Conservation (phyloP, 2,113 vertebrate species). For the Sitta europaea region DNA sequence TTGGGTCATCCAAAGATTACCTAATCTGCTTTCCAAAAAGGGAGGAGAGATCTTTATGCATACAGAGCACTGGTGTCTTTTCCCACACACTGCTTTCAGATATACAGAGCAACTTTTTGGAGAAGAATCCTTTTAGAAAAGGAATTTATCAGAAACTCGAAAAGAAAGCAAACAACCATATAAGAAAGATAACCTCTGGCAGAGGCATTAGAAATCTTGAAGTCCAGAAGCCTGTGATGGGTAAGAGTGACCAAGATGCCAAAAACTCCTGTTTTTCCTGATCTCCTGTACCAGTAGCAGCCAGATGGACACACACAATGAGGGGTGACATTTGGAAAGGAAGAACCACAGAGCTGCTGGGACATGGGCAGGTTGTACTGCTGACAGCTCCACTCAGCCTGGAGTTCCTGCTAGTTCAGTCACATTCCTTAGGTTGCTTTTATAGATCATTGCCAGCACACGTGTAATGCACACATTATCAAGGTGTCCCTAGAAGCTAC, state of each 20-base stretch:
- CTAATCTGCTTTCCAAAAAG: not conserved
- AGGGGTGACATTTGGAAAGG: not conserved
- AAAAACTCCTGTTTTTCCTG: not conserved
- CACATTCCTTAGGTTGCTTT: not conserved
- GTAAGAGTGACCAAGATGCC: not conserved
- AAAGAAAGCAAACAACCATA: not conserved
- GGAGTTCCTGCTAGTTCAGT: not conserved
- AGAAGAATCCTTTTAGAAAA: not conserved
- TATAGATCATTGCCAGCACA: not conserved
- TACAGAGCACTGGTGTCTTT: not conserved
- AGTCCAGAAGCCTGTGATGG: not conserved
- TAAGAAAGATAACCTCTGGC: not conserved
- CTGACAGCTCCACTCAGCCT: not conserved
- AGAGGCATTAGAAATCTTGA: not conserved
- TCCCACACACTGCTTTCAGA: not conserved
- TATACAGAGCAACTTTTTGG: not conserved
- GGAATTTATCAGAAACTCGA: not conserved
- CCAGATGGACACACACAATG: not conserved
- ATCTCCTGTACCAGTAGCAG: not conserved
- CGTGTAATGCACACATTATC: not conserved
- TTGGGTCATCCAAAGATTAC: slow-evolving; percentile 37
- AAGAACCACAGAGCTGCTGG: not conserved
- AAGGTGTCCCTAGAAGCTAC: not conserved
- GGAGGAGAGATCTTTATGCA: not conserved
- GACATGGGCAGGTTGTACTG: not conserved